phyloP scores from a whole-genome alignment of 2,113 vertebrate genomes.

The Varanus salvator region DNA sequence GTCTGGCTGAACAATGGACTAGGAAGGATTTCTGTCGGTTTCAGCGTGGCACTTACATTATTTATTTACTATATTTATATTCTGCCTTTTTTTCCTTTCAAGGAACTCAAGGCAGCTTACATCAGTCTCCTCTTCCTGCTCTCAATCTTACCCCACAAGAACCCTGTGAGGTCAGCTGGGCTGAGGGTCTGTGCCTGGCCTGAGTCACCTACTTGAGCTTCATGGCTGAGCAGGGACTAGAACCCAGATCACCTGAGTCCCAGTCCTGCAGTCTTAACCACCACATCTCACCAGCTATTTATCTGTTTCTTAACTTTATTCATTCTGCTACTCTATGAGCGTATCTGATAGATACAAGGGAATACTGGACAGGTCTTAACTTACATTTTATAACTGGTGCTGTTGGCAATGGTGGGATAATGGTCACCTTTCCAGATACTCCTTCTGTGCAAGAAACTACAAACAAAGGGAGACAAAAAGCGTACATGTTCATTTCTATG shows the following conservation, averaged over 20 bases:
- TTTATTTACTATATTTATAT: not conserved
- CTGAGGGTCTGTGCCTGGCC: too few species aligned
- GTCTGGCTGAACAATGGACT: too few species aligned
- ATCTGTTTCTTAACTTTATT: not conserved
- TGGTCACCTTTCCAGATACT: conserved; percentile 43
- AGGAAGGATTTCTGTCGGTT: too few species aligned
- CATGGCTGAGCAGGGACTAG: too few species aligned
- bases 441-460: conserved; percentile 28
- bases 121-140: too few species aligned
- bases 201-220: too few species aligned
- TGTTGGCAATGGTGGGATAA: conserved; percentile 53
- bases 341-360: not conserved
- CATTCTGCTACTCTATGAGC: not conserved
- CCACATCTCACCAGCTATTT: not conserved
- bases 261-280: too few species aligned
- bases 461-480: not conserved
- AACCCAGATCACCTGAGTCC: too few species aligned
- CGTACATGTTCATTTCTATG: not conserved
- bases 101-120: not conserved
- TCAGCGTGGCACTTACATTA: not conserved
- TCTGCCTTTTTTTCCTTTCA: not conserved
- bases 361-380: not conserved
- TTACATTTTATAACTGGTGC: conserved; percentile 63
- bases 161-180: too few species aligned
- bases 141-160: too few species aligned